Evolutionary conservation across 2,113 vertebrate species (phyloP).

Genomic region (Gracilinanus agilis): DNA sequence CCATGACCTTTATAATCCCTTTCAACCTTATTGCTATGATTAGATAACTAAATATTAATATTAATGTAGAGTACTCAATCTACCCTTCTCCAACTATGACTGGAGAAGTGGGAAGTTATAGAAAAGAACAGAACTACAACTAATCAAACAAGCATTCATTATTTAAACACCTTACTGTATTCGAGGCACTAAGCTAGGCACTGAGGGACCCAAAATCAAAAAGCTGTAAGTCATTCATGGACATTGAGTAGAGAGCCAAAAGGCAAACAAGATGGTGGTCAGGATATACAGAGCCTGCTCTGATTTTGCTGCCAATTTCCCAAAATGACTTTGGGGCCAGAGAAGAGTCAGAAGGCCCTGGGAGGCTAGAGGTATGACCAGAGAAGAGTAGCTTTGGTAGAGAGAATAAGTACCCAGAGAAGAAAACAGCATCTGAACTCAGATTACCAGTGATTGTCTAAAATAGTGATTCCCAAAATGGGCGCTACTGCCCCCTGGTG

Average conservation of each 20-base stretch:
- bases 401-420: too few species aligned
- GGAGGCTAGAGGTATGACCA: too few species aligned
- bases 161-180: neutral
- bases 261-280: neutral
- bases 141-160: neutral
- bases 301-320: neutral
- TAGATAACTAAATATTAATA: too few species aligned
- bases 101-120: neutral
- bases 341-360: neutral
- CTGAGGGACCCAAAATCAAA: neutral
- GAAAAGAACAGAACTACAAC: neutral
- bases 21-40: too few species aligned
- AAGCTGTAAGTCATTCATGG: neutral
- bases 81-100: neutral
- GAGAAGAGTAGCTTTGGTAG: neutral
- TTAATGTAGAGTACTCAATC: too few species aligned
- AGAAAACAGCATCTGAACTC: neutral
- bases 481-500: too few species aligned
- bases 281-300: neutral
- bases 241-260: neutral
- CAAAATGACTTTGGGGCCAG: neutral
- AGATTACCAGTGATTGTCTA: neutral
- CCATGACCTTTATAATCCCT: neutral
- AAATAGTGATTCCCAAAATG: too few species aligned
- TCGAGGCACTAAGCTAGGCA: neutral